These are phyloP conservation scores for Pelodytes ibericus DNA, from an alignment of 2,797 vertebrate genomes.

Conservation along the genomic window DNA sequence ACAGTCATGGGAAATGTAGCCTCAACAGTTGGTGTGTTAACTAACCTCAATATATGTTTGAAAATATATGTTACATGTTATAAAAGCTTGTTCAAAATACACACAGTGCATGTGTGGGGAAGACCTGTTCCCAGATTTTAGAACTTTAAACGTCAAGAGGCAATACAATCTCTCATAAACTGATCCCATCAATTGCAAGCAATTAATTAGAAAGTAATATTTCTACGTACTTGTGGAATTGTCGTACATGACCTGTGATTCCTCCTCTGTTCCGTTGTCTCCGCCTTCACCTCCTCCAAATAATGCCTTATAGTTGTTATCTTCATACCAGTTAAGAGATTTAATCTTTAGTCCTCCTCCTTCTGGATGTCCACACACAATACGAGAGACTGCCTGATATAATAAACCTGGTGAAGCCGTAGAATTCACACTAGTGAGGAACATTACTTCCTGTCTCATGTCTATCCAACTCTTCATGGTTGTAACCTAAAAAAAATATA, in stretches of 20 bases:
- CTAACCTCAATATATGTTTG: too few relatives aligned
- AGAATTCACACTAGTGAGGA: constrained; percentile 79
- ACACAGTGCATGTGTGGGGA: too few relatives aligned
- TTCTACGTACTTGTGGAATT: constrained; percentile 89
- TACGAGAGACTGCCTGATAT: constrained; percentile 91
- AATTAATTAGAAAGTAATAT: not conserved
- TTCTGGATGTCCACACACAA: constrained; percentile 92
- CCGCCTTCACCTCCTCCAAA: constrained; percentile 74
- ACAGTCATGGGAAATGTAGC: too few relatives aligned
- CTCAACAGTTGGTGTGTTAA: too few relatives aligned
- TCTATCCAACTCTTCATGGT: constrained; percentile 91
- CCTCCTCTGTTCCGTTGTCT: constrained; percentile 82
- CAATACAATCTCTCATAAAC: too few relatives aligned
- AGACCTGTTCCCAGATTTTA: too few relatives aligned
- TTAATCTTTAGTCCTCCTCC: constrained; percentile 95
- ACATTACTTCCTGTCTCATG: constrained; percentile 90
- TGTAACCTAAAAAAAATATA: constrained; percentile 66
- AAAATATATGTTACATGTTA: too few relatives aligned
- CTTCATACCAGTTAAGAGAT: constrained; percentile 97
- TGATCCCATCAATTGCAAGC: too few relatives aligned
- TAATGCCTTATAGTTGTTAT: constrained; percentile 95
- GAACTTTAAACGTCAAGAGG: too few relatives aligned
- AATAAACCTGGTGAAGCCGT: constrained; percentile 84
- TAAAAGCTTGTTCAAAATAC: too few relatives aligned
- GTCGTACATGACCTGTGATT: constrained; percentile 81